Conservation (phyloP, 2,888 invertebrate species). For the Drosophila paramelanica region DNA sequence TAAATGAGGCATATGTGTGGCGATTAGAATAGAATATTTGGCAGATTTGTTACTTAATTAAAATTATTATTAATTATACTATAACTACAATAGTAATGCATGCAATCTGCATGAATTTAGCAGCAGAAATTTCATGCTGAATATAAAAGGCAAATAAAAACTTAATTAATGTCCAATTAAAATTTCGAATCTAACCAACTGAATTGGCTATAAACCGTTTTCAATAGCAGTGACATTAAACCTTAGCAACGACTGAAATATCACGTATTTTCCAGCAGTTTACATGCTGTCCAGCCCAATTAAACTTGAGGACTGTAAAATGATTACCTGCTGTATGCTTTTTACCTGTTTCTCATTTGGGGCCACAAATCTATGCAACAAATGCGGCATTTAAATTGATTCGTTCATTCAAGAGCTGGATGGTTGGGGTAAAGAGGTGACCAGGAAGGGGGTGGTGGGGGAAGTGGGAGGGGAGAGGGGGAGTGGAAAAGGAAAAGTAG, state of each 20-base stretch:
- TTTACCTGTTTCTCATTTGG: conserved; percentile 33
- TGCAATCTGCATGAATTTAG: not conserved
- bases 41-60: no score
- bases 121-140: not conserved
- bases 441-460: not conserved
- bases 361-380: conserved; percentile 68
- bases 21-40: not conserved
- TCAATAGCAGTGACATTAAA: not conserved
- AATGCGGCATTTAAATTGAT: conserved; percentile 79
- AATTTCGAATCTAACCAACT: not conserved
- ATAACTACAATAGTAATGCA: not conserved
- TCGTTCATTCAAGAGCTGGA: conserved; percentile 57
- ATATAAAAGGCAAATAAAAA: not conserved
- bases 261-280: not conserved
- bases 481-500: conserved; percentile 6
- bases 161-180: not conserved
- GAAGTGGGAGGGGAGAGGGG: conserved; percentile 4
- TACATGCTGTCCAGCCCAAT: conserved; percentile 2
- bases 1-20: conserved; percentile 6
- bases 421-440: not conserved
- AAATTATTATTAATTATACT: not conserved
- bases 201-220: not conserved
- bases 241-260: not conserved
- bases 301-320: conserved; percentile 27
- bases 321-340: conserved; percentile 41